Evolutionary conservation across 2,113 vertebrate genomes (phyloP).

Genomic region (Thomomys bottae): DNA sequence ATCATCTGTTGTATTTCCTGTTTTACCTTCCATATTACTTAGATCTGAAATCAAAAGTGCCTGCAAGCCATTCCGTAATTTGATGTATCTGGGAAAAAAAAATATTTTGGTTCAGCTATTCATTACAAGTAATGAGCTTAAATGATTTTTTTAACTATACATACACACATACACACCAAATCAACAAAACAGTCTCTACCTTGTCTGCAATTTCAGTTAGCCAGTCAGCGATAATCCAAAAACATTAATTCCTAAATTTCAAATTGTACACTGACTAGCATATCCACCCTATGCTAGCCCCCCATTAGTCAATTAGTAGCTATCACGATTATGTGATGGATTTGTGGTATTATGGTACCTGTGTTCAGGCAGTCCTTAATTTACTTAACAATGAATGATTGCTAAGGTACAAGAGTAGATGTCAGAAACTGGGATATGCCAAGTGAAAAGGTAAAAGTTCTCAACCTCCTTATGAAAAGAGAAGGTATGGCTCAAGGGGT

Average conservation of each 20-base stretch:
- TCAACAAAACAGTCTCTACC: neutral
- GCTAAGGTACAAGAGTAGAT: neutral
- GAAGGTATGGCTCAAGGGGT: no score
- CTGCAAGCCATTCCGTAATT: conserved; percentile 92
- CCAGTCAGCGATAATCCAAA: neutral
- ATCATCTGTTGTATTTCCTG: conserved; percentile 75
- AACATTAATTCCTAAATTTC: neutral
- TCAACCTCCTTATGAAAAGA: neutral
- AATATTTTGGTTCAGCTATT: conserved; percentile 48
- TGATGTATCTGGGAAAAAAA: conserved; percentile 89
- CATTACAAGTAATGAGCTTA: conserved; percentile 35
- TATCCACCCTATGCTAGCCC: neutral
- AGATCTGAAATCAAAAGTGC: conserved; percentile 96
- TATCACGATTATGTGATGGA: neutral
- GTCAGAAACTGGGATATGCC: neutral
- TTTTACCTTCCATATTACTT: conserved; percentile 84
- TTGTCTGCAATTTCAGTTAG: neutral
- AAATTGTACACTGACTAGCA: neutral
- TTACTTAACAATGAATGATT: neutral
- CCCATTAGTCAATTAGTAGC: neutral
- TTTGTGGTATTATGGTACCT: neutral
- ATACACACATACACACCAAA: neutral
- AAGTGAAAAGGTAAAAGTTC: neutral
- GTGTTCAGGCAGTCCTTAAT: neutral
- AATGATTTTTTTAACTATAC: neutral